Base-by-base conservation (phyloP, 2,797 vertebrate species). In the Prionace glauca region DNA sequence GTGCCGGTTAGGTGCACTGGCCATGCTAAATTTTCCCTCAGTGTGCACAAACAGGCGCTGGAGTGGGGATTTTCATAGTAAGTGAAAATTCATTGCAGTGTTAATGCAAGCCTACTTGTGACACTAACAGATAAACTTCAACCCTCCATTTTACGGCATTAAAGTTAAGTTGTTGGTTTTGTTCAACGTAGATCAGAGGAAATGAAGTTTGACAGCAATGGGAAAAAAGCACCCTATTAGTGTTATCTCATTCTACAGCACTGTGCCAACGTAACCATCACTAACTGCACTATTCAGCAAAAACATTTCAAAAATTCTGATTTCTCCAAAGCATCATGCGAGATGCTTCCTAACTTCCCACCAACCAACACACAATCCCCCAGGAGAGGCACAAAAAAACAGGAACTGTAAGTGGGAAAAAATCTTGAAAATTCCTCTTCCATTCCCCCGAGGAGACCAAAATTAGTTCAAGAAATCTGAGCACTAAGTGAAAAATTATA, bases 361-460 rank as follows among this genome's bases (percentile, higher is more conserved):
- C 45, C 32, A 14, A 1, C 74, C 16, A 12, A 1, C 29, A 14
- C 32, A 16, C 14, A n/a, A 14, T n/a, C 11, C 12, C 32, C 3
- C 2, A 32, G 72, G 72, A 32, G 26, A 74, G 29, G 29, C 26
- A 74, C 72, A 74, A 79, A 79, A 3, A n/a, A 14, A n/a, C 12
- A n/a, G 12, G 32, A 81, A 81, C 0, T 18, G n/a, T 12, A 36
- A 81, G n/a, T 4, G n/a, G 0, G 18, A 36, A 84, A 81, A 81
- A 4, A 4, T 18, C 36, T 81, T n/a, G n/a, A 36, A 36, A 81
- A 20, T 36, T 36, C n/a, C 77, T 5, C n/a, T 5, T 14, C 14
- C 29, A 79, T 10, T 2, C 0, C n/a, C 1, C 3, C n/a, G 3
- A 4, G 2, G n/a, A 12, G 3, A 36, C 36, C n/a, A 16, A 18